Evolutionary conservation across 2,113 vertebrate species (phyloP).

Genomic region (Cacatua alba): DNA sequence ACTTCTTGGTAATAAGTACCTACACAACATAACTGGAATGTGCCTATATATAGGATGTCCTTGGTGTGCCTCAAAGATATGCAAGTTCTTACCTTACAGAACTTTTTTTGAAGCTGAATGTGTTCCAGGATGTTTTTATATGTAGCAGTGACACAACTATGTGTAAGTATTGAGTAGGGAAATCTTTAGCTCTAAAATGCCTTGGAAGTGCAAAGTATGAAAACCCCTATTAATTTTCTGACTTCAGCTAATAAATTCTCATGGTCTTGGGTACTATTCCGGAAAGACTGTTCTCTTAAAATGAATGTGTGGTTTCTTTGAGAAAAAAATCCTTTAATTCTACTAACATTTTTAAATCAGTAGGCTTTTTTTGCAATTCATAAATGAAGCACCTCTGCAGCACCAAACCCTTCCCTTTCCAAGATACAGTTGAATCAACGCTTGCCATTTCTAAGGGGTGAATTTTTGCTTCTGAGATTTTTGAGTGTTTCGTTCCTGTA

Average conservation of each 20-base stretch:
- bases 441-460: not conserved
- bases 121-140: not conserved
- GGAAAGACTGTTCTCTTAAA: not conserved
- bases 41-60: not conserved
- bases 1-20: not conserved
- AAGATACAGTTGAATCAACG: not conserved
- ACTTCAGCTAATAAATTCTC: not conserved
- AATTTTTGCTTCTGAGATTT: not conserved
- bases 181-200: not conserved
- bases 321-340: not conserved
- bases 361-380: not conserved
- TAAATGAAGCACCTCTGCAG: not conserved
- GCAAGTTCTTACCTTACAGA: not conserved
- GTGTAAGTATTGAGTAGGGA: not conserved
- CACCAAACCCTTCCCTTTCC: not conserved
- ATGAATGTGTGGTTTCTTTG: not conserved
- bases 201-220: not conserved
- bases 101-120: not conserved
- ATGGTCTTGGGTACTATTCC: not conserved
- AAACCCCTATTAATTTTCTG: not conserved
- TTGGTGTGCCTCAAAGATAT: not conserved
- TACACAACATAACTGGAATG: not conserved
- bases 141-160: not conserved
- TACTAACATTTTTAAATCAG: not conserved
- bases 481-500: not conserved